A percentile compares a stretch with the other conserved stretches of the same genome.
These are phyloP conservation scores for Mellilla xanthometata DNA, from an alignment of 2,888 invertebrate species.

Conservation along the genomic window DNA sequence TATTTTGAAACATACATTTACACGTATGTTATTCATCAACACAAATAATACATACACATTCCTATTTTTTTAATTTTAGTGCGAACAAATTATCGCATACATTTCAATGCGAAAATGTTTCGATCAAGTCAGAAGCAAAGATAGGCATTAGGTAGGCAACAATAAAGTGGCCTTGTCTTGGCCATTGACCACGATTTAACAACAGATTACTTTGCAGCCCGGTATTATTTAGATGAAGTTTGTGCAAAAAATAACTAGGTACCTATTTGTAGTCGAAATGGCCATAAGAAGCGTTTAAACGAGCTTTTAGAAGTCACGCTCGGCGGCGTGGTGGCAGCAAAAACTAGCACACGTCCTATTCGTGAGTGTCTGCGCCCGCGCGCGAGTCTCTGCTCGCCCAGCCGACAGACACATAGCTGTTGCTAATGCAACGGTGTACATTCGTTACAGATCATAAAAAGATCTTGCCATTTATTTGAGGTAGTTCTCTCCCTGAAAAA, in stretches of 20 bases:
- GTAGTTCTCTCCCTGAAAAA: no score
- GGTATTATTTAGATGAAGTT: constrained; percentile 62
- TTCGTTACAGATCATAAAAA: constrained; percentile 16
- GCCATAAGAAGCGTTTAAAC: constrained; percentile 72
- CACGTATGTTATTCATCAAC: no score
- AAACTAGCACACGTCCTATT: constrained; percentile 64
- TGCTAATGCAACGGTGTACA: constrained; percentile 25
- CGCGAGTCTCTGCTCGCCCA: constrained; percentile 28
- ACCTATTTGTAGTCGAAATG: constrained; percentile 52
- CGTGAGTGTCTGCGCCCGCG: constrained; percentile 43
- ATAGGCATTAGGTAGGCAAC: constrained; percentile 47
- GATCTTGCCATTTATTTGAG: no score
- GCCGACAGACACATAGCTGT: constrained; percentile 32
- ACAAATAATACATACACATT: no score
- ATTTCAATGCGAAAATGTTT: background rate
- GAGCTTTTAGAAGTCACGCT: constrained; percentile 77
- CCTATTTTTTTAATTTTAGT: no score
- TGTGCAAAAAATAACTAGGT: constrained; percentile 53
- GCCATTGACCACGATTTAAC: constrained; percentile 56
- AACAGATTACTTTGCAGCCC: constrained; percentile 59
- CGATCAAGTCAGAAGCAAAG: constrained; percentile 28
- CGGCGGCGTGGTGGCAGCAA: constrained; percentile 58
- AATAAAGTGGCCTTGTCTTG: constrained; percentile 59
- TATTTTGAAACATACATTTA: no score
- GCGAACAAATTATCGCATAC: no score